A percentile compares a stretch with the other conserved stretches of the same genome.
Conservation (phyloP, 2,797 vertebrate genomes). For the Melanotaenia parkinsoni region DNA sequence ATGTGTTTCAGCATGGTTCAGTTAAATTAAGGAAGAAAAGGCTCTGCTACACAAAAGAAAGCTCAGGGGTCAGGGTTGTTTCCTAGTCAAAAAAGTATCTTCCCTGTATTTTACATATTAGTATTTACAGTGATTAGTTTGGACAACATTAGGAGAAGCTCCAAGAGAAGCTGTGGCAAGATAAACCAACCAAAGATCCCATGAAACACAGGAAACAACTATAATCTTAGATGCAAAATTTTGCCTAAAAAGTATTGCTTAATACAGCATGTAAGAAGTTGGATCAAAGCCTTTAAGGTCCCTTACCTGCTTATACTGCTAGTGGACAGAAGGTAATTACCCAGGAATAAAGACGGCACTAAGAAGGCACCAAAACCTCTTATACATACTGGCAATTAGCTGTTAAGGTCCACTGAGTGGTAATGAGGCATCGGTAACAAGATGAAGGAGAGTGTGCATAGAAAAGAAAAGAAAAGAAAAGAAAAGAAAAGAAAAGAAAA, state of each 20-base stretch:
- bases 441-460: conserved; percentile 11
- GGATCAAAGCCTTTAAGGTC: conserved; percentile 19
- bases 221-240: neutral
- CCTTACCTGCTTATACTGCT: conserved; percentile 51
- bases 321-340: conserved; percentile 64
- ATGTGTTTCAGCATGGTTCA: neutral
- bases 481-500: conserved; percentile 34
- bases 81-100: neutral
- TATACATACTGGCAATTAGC: conserved; percentile 64
- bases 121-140: neutral
- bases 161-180: neutral
- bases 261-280: conserved; percentile 1
- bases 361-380: conserved; percentile 46
- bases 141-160: neutral
- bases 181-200: neutral
- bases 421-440: conserved; percentile 54
- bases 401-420: conserved; percentile 55
- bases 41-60: too few relatives aligned
- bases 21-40: neutral
- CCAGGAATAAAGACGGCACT: conserved; percentile 47
- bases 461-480: conserved; percentile 21
- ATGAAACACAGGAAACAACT: neutral
- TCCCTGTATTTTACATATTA: neutral
- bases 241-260: neutral
- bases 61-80: too few relatives aligned